Evolutionary conservation across 2,888 invertebrate genomes (phyloP), one percentile per base, ranked within the genome.

Genomic region (Acleris sparsana): DNA sequence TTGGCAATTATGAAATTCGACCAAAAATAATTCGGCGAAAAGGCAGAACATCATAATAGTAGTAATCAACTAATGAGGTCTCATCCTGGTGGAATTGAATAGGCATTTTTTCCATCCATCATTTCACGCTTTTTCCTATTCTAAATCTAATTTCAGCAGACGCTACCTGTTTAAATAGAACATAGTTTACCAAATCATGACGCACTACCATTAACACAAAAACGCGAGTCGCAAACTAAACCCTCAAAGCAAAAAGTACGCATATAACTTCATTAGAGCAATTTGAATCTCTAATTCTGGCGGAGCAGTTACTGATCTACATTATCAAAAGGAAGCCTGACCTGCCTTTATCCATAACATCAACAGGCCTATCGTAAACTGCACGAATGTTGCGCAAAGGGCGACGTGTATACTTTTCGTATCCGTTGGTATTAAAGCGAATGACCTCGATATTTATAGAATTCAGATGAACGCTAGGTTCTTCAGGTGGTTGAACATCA

Each of bases 301-400:
- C 13, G 18, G 18, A n/a, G 9, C 25, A 22, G 55, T 56, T 51
- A 55, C 43, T 60, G 29, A 60, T 65, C 43, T 51, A 16, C 51
- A 53, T 55, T 51, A 65, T 60, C 65, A 65, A 65, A 65, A 60
- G 60, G 65, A 64, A 59, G 49, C 58, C 16, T 11, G 58, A 57
- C 44, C 56, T 44, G 56, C 25, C 46, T 46, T 39, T 39, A 43
- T 16, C 20, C 22, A 49, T 65, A 65, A 65, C 51, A 60, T 65
- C 65, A 65, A 65, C 65, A 60, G 20, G 17, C 53, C 16, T 17
- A 20, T 49, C 59, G 29, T 53, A 64, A 59, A 64, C 39, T 22
- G 18, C 18, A 18, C 56, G n/a, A 44, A 25, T 25, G 64, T 65
- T 65, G 55, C 64, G 64, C 51, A 65, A 65, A 65, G 64, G 64